Base-by-base conservation (phyloP, 1,140 invertebrate species). In the Drosophila burlai region DNA sequence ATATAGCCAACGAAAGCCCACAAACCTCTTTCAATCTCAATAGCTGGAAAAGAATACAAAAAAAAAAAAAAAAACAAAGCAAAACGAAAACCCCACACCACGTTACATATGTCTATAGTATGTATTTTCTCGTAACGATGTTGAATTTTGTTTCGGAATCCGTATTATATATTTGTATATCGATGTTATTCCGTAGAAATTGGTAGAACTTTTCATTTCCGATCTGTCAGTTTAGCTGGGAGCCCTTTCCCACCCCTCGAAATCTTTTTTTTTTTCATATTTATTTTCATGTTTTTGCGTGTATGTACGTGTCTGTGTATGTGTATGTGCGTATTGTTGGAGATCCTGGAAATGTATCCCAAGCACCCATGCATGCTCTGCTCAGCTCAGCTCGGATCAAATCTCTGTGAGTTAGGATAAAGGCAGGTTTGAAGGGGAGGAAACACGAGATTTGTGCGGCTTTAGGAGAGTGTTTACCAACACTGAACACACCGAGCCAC, bases 291-390 rank as follows among this genome's bases (percentile, higher is more conserved):
- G 54, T 72, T 57, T 73, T 31, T 72, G 52, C 36, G 58, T 71
- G 40, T 47, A 29, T 68, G 47, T 68, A 71, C 69, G 66, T 43
- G 52, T 47, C 46, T 40, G 62, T 68, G 63, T 68, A 54, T 73
- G 69, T 73, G 54, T 73, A 72, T 60, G 68, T 73, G 67, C 36
- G 69, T 73, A 72, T 73, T 73, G 57, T 74, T 61, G 67, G 68
- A 60, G 71, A 74, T 74, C 55, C 55, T 40, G 57, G 46, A 71
- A 68, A 57, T 68, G 67, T 71, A 71, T 68, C 67, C 54, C 57
- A 55, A 71, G 64, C 64, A 68, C 45, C 49, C 67, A 71, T 71
- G 67, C 67, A 71, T 71, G 67, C 49, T 55, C 63, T 65, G 67
- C 63, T 71, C 64, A 69, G 67, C 63, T 71, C 64, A 69, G 67